phyloP scores from a whole-genome alignment of 2,113 vertebrate species.

The Sprattus sprattus region DNA sequence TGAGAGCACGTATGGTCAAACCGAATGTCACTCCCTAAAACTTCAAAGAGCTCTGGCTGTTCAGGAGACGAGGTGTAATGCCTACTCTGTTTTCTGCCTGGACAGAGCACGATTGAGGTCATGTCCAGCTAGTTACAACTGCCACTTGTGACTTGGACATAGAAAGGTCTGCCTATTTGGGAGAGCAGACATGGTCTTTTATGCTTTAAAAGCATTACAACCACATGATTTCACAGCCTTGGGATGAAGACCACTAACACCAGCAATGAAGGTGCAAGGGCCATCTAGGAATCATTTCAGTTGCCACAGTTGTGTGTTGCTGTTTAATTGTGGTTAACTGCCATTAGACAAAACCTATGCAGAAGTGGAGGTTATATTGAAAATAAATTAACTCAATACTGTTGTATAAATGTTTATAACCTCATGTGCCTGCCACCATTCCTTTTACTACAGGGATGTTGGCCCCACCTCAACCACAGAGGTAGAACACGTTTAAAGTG shows the following conservation, averaged over 20 bases:
- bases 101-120: not conserved
- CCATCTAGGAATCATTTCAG: not conserved
- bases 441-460: not conserved
- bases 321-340: too few species aligned
- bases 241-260: not conserved
- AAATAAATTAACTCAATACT: not conserved
- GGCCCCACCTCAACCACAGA: not conserved
- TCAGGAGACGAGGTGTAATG: not conserved
- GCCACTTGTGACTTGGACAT: not conserved
- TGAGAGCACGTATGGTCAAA: not conserved
- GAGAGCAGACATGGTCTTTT: not conserved
- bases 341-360: not conserved
- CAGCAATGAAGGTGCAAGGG: not conserved
- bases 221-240: not conserved
- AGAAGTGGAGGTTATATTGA: not conserved
- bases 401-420: not conserved
- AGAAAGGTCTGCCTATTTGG: not conserved
- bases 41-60: not conserved
- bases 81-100: not conserved
- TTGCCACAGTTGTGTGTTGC: not conserved
- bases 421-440: not conserved
- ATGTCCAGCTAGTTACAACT: not conserved
- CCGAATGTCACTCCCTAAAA: constrained; percentile 11
- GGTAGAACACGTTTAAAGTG: not conserved
- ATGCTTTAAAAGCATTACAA: not conserved